Percentiles rank a stretch among this genome's conserved stretches.
These are phyloP conservation scores for Drepana falcataria DNA, from an alignment of 2,888 invertebrate species.

Conservation along the genomic window DNA sequence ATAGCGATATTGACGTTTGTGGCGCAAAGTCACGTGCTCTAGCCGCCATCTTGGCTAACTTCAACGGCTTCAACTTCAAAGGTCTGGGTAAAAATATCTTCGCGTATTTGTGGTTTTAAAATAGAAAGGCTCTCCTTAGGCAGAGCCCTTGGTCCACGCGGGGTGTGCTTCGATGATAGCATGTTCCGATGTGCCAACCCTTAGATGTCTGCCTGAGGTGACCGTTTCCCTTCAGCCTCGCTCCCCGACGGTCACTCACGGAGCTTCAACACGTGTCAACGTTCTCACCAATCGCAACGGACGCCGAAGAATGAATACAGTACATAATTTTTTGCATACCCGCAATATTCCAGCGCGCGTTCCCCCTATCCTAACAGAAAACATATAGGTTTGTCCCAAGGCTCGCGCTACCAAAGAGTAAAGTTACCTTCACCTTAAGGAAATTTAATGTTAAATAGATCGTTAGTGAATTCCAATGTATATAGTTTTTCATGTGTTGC, in stretches of 20 bases:
- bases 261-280: constrained; percentile 67
- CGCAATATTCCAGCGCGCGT: constrained; percentile 48
- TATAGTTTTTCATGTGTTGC: constrained; percentile 68
- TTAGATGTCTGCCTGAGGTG: no score
- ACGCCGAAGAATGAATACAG: constrained; percentile 52
- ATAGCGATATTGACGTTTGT: no score
- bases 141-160: no score
- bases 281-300: constrained; percentile 34
- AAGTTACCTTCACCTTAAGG: constrained; percentile 73
- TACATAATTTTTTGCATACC: constrained; percentile 53
- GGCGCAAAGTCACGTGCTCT: no score
- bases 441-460: constrained; percentile 61
- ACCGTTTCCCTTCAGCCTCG: no score
- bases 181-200: no score
- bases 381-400: constrained; percentile 31
- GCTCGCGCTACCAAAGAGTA: constrained; percentile 76
- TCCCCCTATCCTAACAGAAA: constrained; percentile 7
- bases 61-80: no score
- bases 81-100: no score
- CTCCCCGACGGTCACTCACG: constrained; percentile 21
- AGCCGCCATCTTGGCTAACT: no score
- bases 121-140: no score
- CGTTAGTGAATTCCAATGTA: constrained; percentile 60
- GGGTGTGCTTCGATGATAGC: no score
- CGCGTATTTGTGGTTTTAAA: no score